Evolutionary conservation across 2,888 invertebrate genomes (phyloP), one percentile per base, ranked within the genome.

Genomic region (Plemyria rubiginata): DNA sequence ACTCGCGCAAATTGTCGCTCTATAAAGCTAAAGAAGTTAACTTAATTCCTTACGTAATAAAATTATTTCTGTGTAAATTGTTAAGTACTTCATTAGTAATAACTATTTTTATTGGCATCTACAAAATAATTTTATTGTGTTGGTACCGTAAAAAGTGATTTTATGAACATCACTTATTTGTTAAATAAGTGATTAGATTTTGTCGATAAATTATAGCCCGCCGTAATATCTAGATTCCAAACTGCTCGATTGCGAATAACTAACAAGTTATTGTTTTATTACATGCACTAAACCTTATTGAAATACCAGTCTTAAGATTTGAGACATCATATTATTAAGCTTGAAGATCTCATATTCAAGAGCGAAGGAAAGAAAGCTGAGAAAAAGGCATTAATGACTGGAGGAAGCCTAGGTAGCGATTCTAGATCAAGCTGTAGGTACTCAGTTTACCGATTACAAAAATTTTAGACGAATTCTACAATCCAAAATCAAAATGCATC

Each of bases 321-420:
- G 56, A 70, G 57, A 71, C 64, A 59, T 64, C 40, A 40, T 62
- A 54, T 63, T 70, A 73, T 78, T 36, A 83, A 84, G 84, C 80
- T 72, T 72, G 78, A 66, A 78, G 72, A 72, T 78, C 82, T 80
- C 62, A 75, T 74, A 77, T 59, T 62, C 29, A 68, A 75, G 76
- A 76, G 78, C 76, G 80, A 67, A 81, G 80, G 80, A 83, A 74
- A 80, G 70, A 60, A 88, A 89, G 88, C 87, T 81, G 83, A 82
- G 80, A 78, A 69, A 71, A 71, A 75, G 70, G 79, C 78, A 79
- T 83, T 82, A 82, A 84, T 86, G 87, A 90, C 90, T 87, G 89
- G 87, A 84, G 86, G 86, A 81, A 68, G 69, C 67, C 65, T 74
- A 73, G 70, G 11, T 50, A 70, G 72, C 75, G 77, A 75, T 76